Evolutionary conservation across 1,140 invertebrate species (phyloP).

Genomic region (Nephila pilipes): DNA sequence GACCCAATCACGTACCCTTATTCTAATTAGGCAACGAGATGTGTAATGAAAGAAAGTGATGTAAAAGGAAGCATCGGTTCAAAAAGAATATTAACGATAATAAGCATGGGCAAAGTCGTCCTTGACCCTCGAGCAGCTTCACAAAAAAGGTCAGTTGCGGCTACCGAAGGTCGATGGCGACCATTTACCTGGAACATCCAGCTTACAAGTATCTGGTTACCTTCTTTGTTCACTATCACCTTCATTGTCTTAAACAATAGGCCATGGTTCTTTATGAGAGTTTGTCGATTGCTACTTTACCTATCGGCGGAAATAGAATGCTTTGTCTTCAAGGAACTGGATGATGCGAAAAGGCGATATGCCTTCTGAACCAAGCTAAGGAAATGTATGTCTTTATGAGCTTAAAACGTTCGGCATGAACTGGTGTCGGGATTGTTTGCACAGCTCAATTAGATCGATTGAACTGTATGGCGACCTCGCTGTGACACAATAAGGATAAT

Average conservation of each 20-base stretch:
- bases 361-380: not conserved
- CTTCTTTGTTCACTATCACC: conserved; percentile 49
- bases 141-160: conserved; percentile 11
- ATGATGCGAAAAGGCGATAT: not conserved
- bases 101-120: not conserved
- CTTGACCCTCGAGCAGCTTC: conserved; percentile 33
- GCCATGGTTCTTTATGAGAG: not conserved
- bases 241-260: conserved; percentile 18
- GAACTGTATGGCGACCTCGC: not conserved
- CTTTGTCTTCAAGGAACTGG: conserved; percentile 29
- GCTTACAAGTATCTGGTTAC: not conserved
- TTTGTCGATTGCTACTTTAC: not conserved
- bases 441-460: not conserved
- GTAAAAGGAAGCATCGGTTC: not conserved
- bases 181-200: conserved; percentile 37
- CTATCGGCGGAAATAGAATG: not conserved
- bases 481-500: not conserved
- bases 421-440: not conserved
- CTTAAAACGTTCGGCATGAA: too few species aligned
- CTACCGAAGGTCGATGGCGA: conserved; percentile 10
- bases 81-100: not conserved
- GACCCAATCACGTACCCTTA: too few species aligned
- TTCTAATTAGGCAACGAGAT: too few species aligned
- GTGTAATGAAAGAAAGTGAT: not conserved
- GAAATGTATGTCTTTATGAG: not conserved